Evolutionary conservation across 2,888 invertebrate genomes (phyloP).

Genomic region (Nomada ruficornis): DNA sequence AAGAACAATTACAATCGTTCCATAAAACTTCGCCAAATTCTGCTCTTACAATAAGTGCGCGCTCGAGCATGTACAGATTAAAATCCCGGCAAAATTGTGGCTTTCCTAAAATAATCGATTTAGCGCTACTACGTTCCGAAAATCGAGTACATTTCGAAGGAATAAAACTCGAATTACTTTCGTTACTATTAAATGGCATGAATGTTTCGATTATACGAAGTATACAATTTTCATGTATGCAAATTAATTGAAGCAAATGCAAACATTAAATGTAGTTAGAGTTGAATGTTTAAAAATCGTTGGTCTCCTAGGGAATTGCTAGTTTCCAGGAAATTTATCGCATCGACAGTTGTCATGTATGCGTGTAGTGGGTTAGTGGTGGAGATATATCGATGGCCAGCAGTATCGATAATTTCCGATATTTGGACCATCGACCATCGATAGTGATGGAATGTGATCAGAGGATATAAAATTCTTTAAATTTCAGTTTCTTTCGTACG

Average conservation of each 20-base stretch:
- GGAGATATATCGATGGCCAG: too few relatives aligned
- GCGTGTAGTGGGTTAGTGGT: neutral
- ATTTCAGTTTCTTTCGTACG: too few relatives aligned
- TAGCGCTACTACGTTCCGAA: constrained; percentile 8
- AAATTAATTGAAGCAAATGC: too few relatives aligned
- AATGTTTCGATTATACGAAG: neutral
- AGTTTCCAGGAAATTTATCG: neutral
- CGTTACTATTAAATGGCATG: neutral
- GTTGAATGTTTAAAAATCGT: too few relatives aligned
- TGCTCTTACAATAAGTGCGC: neutral
- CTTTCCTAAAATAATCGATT: constrained; percentile 35
- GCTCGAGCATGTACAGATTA: neutral
- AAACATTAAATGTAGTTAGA: too few relatives aligned
- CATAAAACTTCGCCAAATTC: neutral
- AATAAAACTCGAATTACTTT: neutral
- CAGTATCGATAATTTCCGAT: too few relatives aligned
- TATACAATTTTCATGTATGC: too few relatives aligned
- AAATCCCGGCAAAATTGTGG: constrained; percentile 57
- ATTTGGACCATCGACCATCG: too few relatives aligned
- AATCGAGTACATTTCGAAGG: neutral
- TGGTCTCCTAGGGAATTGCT: neutral
- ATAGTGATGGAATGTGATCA: too few relatives aligned
- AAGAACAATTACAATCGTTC: constrained; percentile 8
- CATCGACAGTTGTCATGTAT: neutral
- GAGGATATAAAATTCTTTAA: too few relatives aligned